Evolutionary conservation across 2,797 vertebrate species (phyloP).

Genomic region (Podarcis siculus): DNA sequence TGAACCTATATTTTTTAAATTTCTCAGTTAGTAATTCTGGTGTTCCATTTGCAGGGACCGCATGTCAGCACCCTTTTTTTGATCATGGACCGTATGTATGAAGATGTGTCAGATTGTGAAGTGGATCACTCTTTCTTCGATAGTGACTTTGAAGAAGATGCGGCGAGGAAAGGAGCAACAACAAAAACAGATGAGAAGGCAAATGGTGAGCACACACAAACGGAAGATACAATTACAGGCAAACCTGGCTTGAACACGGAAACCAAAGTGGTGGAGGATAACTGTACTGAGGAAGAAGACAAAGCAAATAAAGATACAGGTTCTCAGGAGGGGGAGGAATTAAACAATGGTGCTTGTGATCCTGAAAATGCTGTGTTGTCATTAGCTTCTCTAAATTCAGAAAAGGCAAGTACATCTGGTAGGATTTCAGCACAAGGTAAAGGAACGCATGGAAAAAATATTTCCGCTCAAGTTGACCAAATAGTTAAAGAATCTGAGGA

Average conservation of each 20-base stretch:
- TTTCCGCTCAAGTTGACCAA: slow-evolving; percentile 69
- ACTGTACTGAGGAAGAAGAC: slow-evolving; percentile 54
- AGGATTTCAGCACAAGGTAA: slow-evolving; percentile 39
- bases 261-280: slow-evolving; percentile 50
- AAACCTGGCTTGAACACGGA: slow-evolving; percentile 35
- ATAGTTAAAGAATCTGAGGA: slow-evolving; percentile 75
- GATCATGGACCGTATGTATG: slow-evolving; percentile 83
- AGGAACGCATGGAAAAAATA: slow-evolving; percentile 65
- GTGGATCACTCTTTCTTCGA: slow-evolving; percentile 98
- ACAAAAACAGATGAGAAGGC: slow-evolving; percentile 50
- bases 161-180: slow-evolving; percentile 58
- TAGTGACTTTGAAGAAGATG: slow-evolving; percentile 85
- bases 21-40: background rate
- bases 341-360: slow-evolving; percentile 24
- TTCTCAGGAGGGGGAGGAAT: slow-evolving; percentile 19
- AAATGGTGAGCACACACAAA: slow-evolving; percentile 48
- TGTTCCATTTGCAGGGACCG: slow-evolving; percentile 47
- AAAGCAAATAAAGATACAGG: slow-evolving; percentile 35
- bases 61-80: slow-evolving; percentile 23
- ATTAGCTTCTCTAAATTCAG: slow-evolving; percentile 46
- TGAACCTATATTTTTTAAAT: background rate
- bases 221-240: slow-evolving; percentile 39
- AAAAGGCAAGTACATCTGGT: slow-evolving; percentile 57
- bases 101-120: slow-evolving; percentile 86
- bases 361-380: slow-evolving; percentile 38